Evolutionary conservation across 30 jellyfish, hydroid and myxozoan species (phyloP), one percentile per base, ranked within the genome.

Genomic region (Calvadosia cruxmelitensis): DNA sequence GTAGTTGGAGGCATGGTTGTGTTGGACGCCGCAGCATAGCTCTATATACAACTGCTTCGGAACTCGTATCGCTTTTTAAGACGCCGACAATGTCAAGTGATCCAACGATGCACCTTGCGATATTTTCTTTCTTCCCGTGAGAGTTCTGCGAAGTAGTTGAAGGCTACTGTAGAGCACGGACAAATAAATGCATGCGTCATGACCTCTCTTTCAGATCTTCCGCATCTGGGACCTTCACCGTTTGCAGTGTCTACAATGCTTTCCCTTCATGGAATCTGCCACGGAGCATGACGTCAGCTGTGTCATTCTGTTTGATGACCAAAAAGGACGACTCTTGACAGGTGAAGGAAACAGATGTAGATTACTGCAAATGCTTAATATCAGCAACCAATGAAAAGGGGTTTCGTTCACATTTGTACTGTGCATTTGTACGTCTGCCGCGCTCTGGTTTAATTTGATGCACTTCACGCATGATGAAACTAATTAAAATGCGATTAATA

Each of bases 271-370:
- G 5, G 93, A 80, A 63, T 71, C 66, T 51, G 78, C 61, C 0
- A 80, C 85, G 0, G 93, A 78, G 16, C 81, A 80, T 33, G 72
- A 73, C 84, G 72, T 78, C 30, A 72, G 85, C n/a, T 80, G 93
- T 66, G 84, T 72, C 57, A 80, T 72, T 78, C 76, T 53, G 25
- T 80, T 72, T 57, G 93, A 80, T 34, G 72, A 81, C 81, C 71
- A 80, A 51, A 64, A 49, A 50, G 93, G 72, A 48, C 53, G 84
- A 35, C 82, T 80, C 2, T 66, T 80, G 13, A 80, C 93, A 2
- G 93, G 93, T 80, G 72, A 50, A 64, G 2, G n/a, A n/a, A n/a
- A n/a, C n/a, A n/a, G n/a, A n/a, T n/a, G n/a, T n/a, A n/a, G n/a
- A n/a, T n/a, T n/a, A n/a, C n/a, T n/a, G n/a, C n/a, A n/a, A n/a